phyloP scores from a whole-genome alignment of 2,888 invertebrate species.

The Rhamphomyia laevipes region DNA sequence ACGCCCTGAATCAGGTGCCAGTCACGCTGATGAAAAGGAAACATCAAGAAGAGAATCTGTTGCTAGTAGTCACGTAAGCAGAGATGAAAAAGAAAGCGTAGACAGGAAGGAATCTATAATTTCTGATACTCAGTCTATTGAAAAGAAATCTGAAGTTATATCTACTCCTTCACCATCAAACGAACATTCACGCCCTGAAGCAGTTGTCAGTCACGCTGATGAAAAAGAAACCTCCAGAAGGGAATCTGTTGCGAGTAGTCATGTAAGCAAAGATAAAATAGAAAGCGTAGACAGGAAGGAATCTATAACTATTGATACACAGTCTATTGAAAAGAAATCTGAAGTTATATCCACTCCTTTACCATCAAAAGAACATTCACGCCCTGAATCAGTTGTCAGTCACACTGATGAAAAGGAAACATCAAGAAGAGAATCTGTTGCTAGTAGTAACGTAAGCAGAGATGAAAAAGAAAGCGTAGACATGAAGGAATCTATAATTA shows the following conservation, averaged over 20 bases:
- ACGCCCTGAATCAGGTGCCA: conserved; percentile 14
- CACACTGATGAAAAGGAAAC: too few species aligned
- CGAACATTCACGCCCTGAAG: conserved; percentile 13
- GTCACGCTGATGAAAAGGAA: conserved; percentile 17
- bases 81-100: background rate
- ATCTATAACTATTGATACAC: conserved; percentile 11
- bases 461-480: conserved; percentile 6
- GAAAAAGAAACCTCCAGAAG: conserved; percentile 15
- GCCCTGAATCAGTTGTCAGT: too few species aligned
- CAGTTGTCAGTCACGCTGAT: conserved; percentile 14
- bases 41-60: too few species aligned
- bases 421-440: too few species aligned
- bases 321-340: conserved; percentile 7
- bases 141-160: too few species aligned
- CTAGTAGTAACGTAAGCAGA: too few species aligned
- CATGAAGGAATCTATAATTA: conserved; percentile 9
- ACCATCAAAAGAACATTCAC: conserved; percentile 14
- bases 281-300: conserved; percentile 13
- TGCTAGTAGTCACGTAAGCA: background rate
- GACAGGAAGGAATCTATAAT: background rate
- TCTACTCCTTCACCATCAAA: conserved; percentile 10
- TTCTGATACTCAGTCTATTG: too few species aligned
- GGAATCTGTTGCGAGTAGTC: conserved; percentile 12
- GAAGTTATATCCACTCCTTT: conserved; percentile 5
- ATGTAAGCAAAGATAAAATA: conserved; percentile 9